phyloP scores from a whole-genome alignment of 1,140 invertebrate genomes.

The Teleogryllus occipitalis region DNA sequence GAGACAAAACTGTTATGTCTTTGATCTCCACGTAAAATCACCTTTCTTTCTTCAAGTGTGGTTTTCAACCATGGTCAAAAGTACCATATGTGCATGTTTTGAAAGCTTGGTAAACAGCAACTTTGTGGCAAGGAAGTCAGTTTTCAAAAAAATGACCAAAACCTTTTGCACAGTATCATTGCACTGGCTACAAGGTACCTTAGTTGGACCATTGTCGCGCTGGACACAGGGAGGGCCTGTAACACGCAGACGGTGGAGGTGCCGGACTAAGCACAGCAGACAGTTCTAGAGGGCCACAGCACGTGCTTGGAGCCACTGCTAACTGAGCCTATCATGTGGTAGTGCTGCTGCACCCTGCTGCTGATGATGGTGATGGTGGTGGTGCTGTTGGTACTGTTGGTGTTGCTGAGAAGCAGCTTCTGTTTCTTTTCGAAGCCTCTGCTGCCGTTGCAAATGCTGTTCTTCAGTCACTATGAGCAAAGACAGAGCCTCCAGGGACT shows the following conservation, averaged over 20 bases:
- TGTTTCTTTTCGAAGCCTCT: conserved; percentile 3
- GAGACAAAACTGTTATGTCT: neutral
- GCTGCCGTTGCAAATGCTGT: neutral
- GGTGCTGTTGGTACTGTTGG: neutral
- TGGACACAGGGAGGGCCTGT: neutral
- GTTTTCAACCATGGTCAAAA: neutral
- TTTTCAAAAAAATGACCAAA: neutral
- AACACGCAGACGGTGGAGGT: neutral
- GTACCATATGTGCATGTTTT: neutral
- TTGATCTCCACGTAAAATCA: neutral
- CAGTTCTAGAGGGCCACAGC: neutral
- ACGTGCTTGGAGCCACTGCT: conserved; percentile 10
- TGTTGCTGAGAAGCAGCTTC: conserved; percentile 8
- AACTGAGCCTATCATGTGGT: conserved; percentile 15
- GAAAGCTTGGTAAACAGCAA: neutral
- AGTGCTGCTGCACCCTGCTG: conserved; percentile 12
- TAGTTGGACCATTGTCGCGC: neutral
- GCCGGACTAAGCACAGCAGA: neutral
- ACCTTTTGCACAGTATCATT: neutral
- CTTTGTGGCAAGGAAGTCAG: neutral
- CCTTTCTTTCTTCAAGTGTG: neutral
- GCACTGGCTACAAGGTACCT: neutral
- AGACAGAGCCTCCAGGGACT: conserved; percentile 51
- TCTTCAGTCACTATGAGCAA: conserved; percentile 39
- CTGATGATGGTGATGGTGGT: neutral